A percentile compares a stretch with the other conserved stretches of the same genome.
These are phyloP conservation scores for Amphiprion clarkii DNA, from an alignment of 2,797 vertebrate species.

Conservation along the genomic window DNA sequence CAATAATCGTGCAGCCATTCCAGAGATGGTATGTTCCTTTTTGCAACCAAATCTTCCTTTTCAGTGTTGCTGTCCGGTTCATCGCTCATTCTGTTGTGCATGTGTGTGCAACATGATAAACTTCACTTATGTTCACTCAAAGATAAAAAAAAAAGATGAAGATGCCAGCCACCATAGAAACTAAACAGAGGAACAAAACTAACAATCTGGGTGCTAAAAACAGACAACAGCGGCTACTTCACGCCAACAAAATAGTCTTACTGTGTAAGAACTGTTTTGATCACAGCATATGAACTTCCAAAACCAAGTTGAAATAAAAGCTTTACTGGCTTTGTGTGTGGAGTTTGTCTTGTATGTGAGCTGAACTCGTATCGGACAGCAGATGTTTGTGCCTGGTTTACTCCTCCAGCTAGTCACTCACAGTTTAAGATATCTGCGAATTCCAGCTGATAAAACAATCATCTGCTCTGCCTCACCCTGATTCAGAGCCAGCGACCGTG, in stretches of 20 bases:
- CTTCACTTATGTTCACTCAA: no score
- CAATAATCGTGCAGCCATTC: no score
- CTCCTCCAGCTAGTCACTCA: constrained; percentile 59
- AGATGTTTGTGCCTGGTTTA: constrained; percentile 63
- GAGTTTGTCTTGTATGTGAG: constrained; percentile 35
- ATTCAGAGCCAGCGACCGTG: constrained; percentile 66
- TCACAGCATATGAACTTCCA: background rate
- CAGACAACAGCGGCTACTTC: no score
- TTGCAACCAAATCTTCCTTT: no score
- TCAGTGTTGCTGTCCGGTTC: no score
- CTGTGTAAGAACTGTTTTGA: background rate
- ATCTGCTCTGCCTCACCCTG: constrained; percentile 74
- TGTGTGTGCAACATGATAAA: no score
- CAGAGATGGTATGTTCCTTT: no score
- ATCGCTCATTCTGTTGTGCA: no score
- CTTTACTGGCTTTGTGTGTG: constrained; percentile 19
- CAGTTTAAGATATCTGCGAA: constrained; percentile 74
- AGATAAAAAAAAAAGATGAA: no score
- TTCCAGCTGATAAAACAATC: constrained; percentile 86
- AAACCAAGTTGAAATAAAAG: constrained; percentile 9
- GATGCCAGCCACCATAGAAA: no score
- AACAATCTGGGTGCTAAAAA: no score
- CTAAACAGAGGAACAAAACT: no score
- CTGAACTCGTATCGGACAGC: constrained; percentile 46
- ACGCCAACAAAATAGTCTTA: background rate